Conservation (phyloP, 2,797 vertebrate genomes). For the Yasuhikotakia modesta region DNA sequence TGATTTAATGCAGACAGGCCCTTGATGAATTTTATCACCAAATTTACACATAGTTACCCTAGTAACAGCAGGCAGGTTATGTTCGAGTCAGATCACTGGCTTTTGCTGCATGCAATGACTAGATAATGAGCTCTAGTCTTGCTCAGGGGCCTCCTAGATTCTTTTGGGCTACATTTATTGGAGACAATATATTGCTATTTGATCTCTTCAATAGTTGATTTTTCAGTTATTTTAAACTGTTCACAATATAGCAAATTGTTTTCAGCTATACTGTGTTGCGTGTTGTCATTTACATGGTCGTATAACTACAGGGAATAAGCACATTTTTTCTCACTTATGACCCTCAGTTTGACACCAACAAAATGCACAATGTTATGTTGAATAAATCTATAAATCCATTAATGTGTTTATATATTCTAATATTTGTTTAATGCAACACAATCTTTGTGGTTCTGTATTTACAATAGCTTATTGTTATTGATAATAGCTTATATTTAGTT, state of each 20-base stretch:
- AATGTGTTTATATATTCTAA: no score
- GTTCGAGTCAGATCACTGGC: slow-evolving; percentile 17
- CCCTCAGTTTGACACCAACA: no score
- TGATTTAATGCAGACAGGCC: neutral
- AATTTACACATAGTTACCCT: slow-evolving; percentile 40
- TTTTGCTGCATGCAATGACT: slow-evolving; percentile 38
- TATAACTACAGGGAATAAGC: neutral
- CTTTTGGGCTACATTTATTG: slow-evolving; percentile 33
- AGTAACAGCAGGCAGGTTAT: slow-evolving; percentile 35
- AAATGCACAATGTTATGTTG: no score
- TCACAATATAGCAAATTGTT: neutral
- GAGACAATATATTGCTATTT: neutral
- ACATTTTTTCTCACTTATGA: no score
- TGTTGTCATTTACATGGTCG: slow-evolving; percentile 19
- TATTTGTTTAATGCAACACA: no score
- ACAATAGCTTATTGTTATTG: no score
- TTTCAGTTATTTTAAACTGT: neutral
- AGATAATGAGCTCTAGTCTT: slow-evolving; percentile 20
- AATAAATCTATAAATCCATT: no score
- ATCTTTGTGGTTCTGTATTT: no score
- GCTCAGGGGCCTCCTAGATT: slow-evolving; percentile 26
- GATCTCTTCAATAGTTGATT: neutral
- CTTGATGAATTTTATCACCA: slow-evolving; percentile 1
- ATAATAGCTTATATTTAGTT: no score
- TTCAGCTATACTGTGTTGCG: neutral